Evolutionary conservation across 2,888 invertebrate genomes (phyloP).

Genomic region (Ectemnius continuus): DNA sequence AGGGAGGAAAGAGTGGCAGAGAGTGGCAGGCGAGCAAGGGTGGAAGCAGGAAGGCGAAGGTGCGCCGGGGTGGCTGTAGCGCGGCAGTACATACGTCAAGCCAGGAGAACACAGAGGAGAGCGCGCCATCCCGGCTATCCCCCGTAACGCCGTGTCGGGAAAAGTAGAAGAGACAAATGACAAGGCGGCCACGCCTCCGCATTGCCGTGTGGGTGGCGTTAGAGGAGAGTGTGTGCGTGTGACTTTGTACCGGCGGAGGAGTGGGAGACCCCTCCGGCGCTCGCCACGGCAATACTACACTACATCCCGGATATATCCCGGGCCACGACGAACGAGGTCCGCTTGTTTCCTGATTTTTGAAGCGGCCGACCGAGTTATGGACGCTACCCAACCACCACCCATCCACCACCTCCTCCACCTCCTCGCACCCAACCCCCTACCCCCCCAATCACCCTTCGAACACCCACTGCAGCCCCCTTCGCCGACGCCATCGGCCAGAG

Average conservation of each 20-base stretch:
- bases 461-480: conserved; percentile 14
- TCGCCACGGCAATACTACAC: conserved; percentile 22
- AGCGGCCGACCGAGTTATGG: conserved; percentile 55
- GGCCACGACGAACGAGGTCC: conserved; percentile 31
- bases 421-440: no score
- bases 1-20: conserved; percentile 35
- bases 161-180: conserved; percentile 72
- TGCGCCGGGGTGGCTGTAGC: conserved; percentile 51
- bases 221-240: conserved; percentile 58
- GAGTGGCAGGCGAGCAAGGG: background rate
- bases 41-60: conserved; percentile 12
- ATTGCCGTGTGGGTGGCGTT: conserved; percentile 68
- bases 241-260: conserved; percentile 41
- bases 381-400: conserved; percentile 11
- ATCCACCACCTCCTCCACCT: no score
- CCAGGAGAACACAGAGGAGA: conserved; percentile 44
- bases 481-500: background rate
- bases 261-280: conserved; percentile 43
- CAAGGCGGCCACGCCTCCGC: conserved; percentile 70
- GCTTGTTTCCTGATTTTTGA: conserved; percentile 63
- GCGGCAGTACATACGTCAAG: conserved; percentile 69
- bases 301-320: conserved; percentile 44
- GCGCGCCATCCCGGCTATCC: conserved; percentile 67
- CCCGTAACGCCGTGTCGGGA: conserved; percentile 56
- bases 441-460: no score